Evolutionary conservation across 2,888 invertebrate species (phyloP).

Genomic region (Smittia aterrima): DNA sequence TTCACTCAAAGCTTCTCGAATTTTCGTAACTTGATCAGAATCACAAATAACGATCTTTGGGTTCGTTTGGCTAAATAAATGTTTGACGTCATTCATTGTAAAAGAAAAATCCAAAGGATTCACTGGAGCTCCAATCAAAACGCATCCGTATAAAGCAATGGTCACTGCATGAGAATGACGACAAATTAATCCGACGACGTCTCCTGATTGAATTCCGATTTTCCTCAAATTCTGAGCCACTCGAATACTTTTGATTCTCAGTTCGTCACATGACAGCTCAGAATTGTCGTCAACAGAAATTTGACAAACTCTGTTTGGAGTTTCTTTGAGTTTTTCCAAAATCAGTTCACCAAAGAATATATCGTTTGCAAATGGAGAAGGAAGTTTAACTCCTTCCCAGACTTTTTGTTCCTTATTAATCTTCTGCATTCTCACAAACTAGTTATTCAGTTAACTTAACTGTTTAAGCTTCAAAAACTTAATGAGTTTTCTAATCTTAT

Average conservation of each 20-base stretch:
- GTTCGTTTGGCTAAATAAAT: constrained; percentile 10
- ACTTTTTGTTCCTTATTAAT: background rate
- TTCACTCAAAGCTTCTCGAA: background rate
- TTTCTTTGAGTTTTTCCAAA: background rate
- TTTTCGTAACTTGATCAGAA: background rate
- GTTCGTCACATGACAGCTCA: too few relatives aligned
- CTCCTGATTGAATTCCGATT: background rate
- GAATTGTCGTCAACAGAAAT: constrained; percentile 34
- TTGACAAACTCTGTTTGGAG: constrained; percentile 30
- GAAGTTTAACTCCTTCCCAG: background rate
- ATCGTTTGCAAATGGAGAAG: constrained; percentile 13
- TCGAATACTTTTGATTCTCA: too few relatives aligned
- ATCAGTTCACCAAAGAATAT: constrained; percentile 27
- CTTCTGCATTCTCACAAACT: background rate
- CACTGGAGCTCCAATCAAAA: constrained; percentile 17
- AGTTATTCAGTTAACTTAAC: too few relatives aligned
- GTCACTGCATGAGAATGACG: constrained; percentile 18
- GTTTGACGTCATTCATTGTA: background rate
- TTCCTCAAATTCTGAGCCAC: background rate
- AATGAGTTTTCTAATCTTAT: too few relatives aligned
- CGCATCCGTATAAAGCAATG: background rate
- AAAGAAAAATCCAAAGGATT: constrained; percentile 20
- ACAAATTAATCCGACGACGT: constrained; percentile 26
- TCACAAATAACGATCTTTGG: constrained; percentile 32
- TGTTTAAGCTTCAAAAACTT: too few relatives aligned